These are phyloP conservation scores for Aphaenogaster ashmeadi DNA, from an alignment of 1,140 invertebrate genomes.

Conservation along the genomic window DNA sequence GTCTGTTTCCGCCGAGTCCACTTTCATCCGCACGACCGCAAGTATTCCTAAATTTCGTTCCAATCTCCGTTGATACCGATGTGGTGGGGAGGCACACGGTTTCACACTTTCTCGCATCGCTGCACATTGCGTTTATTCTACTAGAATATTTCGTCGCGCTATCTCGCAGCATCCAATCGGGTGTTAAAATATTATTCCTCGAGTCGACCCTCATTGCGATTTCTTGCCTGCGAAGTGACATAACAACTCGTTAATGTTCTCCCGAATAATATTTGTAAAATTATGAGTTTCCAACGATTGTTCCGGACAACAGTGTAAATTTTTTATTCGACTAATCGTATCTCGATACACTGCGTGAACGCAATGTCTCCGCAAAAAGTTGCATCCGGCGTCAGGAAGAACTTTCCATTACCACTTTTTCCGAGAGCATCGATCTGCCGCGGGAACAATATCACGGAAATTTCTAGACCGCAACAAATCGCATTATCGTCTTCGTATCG, in stretches of 20 bases:
- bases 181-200: slow-evolving; percentile 10
- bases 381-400: slow-evolving; percentile 48
- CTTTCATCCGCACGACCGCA: slow-evolving; percentile 72
- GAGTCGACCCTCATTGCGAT: neutral
- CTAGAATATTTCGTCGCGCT: slow-evolving; percentile 35
- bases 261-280: neutral
- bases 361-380: slow-evolving; percentile 45
- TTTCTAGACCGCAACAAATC: slow-evolving; percentile 64
- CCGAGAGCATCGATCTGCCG: slow-evolving; percentile 21
- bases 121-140: slow-evolving; percentile 42
- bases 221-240: slow-evolving; percentile 16
- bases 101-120: slow-evolving; percentile 70
- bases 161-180: slow-evolving; percentile 20
- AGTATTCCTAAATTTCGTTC: slow-evolving; percentile 56
- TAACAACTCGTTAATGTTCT: slow-evolving; percentile 2
- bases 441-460: slow-evolving; percentile 59
- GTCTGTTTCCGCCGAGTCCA: slow-evolving; percentile 58
- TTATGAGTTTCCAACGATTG: neutral
- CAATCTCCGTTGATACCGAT: slow-evolving; percentile 41
- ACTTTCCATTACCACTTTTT: slow-evolving; percentile 67
- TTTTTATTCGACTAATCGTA: slow-evolving; percentile 16
- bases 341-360: slow-evolving; percentile 46
- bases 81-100: neutral
- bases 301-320: neutral
- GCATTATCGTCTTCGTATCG: slow-evolving; percentile 39